Percentiles rank a stretch among this genome's conserved stretches.
phyloP scores from a whole-genome alignment of 2,888 invertebrate species.

The Hydrotaea diabolus region DNA sequence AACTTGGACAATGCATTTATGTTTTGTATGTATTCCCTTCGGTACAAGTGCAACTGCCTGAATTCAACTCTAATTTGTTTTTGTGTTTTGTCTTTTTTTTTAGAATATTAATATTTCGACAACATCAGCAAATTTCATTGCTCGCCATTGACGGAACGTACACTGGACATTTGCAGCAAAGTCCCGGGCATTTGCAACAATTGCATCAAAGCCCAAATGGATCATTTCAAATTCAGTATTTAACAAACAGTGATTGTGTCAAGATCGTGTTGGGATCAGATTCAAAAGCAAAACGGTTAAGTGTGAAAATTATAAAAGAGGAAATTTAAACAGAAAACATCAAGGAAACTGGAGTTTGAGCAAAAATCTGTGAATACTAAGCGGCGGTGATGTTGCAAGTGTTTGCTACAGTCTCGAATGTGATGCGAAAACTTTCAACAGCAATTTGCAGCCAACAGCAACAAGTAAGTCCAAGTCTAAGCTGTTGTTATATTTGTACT shows the following conservation, averaged over 20 bases:
- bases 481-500: not conserved
- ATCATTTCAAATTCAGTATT: slow-evolving; percentile 57
- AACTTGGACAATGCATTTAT: slow-evolving; percentile 44
- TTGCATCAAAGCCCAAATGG: slow-evolving; percentile 59
- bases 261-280: slow-evolving; percentile 56
- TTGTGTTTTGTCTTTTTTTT: slow-evolving; percentile 8
- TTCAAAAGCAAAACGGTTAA: not conserved
- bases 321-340: not conserved
- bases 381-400: not conserved
- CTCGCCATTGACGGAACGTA: slow-evolving; percentile 46
- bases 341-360: not conserved
- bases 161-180: slow-evolving; percentile 5
- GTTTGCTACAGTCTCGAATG: not conserved
- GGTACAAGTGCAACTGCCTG: not conserved
- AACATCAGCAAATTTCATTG: slow-evolving; percentile 59
- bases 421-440: not conserved
- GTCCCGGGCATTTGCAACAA: slow-evolving; percentile 26
- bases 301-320: not conserved
- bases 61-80: not conserved
- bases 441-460: not conserved
- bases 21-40: slow-evolving; percentile 6
- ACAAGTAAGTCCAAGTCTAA: not conserved
- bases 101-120: slow-evolving; percentile 43
- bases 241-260: slow-evolving; percentile 54
- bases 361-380: not conserved